Evolutionary conservation across 2,113 vertebrate species (phyloP).

Genomic region (Cacatua alba): DNA sequence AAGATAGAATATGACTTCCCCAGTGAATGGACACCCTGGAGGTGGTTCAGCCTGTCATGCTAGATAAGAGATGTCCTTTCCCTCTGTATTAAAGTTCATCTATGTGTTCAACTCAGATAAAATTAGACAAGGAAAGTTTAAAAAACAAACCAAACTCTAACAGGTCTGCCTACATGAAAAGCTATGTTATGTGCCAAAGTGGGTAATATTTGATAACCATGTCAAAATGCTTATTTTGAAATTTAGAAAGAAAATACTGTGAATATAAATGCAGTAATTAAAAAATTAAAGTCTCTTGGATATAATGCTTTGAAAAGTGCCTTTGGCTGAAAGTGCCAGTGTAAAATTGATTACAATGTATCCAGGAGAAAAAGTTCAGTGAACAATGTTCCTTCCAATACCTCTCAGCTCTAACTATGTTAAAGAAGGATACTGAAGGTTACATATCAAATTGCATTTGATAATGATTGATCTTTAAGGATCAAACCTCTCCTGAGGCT

Average conservation of each 20-base stretch:
- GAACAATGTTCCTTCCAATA: background rate
- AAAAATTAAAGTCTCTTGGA: background rate
- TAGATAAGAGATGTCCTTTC: background rate
- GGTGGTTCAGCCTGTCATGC: background rate
- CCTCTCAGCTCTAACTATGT: background rate
- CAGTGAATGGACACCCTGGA: slow-evolving; percentile 9
- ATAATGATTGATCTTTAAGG: background rate
- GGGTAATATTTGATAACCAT: background rate
- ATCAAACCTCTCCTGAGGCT: background rate
- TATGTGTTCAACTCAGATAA: background rate
- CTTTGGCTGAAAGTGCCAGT: background rate
- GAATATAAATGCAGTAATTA: background rate
- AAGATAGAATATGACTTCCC: slow-evolving; percentile 4
- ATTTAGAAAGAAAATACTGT: background rate
- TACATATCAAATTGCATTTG: background rate
- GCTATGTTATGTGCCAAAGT: background rate
- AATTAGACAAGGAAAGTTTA: background rate
- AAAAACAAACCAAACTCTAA: background rate
- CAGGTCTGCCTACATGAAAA: background rate
- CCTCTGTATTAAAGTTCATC: slow-evolving; percentile 27
- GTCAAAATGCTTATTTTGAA: background rate
- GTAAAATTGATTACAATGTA: background rate
- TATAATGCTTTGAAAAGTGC: background rate
- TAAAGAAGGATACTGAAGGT: background rate
- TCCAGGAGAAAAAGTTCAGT: background rate